These are phyloP conservation scores for Conistra vaccinii DNA, from an alignment of 2,888 invertebrate genomes.

Conservation along the genomic window DNA sequence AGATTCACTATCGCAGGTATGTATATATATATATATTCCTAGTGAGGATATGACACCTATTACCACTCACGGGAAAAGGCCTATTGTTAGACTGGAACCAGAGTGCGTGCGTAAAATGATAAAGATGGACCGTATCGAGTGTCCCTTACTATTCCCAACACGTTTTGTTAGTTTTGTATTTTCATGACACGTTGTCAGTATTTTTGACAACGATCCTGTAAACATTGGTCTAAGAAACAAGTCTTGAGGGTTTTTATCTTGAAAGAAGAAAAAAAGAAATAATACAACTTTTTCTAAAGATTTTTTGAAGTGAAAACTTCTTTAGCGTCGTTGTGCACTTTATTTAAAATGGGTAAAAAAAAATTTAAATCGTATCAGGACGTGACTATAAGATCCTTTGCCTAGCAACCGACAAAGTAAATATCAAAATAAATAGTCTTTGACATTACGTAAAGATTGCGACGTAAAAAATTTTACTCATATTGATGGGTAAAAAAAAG, in stretches of 20 bases:
- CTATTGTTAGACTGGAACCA: constrained; percentile 35
- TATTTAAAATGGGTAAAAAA: no score
- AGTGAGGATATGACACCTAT: constrained; percentile 25
- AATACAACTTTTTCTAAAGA: no score
- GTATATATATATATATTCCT: constrained; percentile 15
- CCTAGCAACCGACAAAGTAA: no score
- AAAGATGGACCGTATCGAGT: constrained; percentile 34
- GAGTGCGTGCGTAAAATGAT: constrained; percentile 41
- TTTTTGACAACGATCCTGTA: constrained; percentile 42
- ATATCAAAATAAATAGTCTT: no score
- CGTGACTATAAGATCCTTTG: no score
- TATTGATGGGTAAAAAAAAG: no score
- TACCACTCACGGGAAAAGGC: constrained; percentile 4
- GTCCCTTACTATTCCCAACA: constrained; percentile 35
- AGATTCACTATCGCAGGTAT: not conserved
- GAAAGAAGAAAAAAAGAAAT: not conserved
- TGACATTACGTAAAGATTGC: no score
- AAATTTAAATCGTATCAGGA: no score
- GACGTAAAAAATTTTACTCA: no score
- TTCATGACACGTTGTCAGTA: constrained; percentile 31
- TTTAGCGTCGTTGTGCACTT: no score
- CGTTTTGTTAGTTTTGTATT: constrained; percentile 23
- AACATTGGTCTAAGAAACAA: constrained; percentile 15
- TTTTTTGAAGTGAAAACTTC: no score
- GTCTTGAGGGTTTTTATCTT: not conserved